A percentile compares a stretch with the other conserved stretches of the same genome.
These are phyloP conservation scores for Morone saxatilis DNA, from an alignment of 2,113 vertebrate genomes.

Conservation along the genomic window DNA sequence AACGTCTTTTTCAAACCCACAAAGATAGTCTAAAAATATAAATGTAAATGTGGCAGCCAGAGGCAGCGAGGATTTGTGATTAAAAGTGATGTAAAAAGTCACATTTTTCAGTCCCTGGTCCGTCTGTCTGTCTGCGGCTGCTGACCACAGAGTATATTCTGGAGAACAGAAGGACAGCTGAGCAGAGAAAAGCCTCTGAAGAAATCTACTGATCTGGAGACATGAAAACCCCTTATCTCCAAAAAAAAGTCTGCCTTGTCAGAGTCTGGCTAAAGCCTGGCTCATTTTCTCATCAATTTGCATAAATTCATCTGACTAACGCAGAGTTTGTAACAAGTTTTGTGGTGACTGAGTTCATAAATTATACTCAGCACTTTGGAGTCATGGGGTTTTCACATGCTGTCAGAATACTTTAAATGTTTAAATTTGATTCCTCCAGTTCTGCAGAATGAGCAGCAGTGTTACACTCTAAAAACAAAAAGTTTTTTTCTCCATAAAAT, in stretches of 20 bases:
- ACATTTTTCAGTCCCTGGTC: slow-evolving; percentile 8
- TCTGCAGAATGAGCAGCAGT: slow-evolving; percentile 51
- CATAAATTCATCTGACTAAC: slow-evolving; percentile 27
- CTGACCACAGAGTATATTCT: slow-evolving; percentile 54
- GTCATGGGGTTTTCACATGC: slow-evolving; percentile 10
- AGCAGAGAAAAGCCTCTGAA: slow-evolving; percentile 59
- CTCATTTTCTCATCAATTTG: slow-evolving; percentile 36
- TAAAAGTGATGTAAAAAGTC: slow-evolving; percentile 63
- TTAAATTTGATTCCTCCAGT: slow-evolving; percentile 21
- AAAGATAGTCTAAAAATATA: background rate
- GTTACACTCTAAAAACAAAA: slow-evolving; percentile 57
- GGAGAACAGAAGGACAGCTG: slow-evolving; percentile 52
- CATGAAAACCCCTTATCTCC: slow-evolving; percentile 59
- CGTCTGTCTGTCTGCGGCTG: slow-evolving; percentile 49
- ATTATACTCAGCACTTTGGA: background rate
- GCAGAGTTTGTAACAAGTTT: slow-evolving; percentile 4
- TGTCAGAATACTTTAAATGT: background rate
- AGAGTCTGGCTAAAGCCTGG: background rate
- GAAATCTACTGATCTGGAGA: slow-evolving; percentile 52
- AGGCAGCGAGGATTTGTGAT: background rate
- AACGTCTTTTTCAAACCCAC: background rate
- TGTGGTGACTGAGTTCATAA: background rate
- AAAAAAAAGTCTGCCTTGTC: slow-evolving; percentile 22
- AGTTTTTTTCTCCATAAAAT: background rate
- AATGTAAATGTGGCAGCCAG: slow-evolving; percentile 9